Percentiles rank a stretch among this genome's conserved stretches.
These are phyloP conservation scores for Mus minutoides DNA, from an alignment of 2,797 vertebrate species.

Conservation along the genomic window DNA sequence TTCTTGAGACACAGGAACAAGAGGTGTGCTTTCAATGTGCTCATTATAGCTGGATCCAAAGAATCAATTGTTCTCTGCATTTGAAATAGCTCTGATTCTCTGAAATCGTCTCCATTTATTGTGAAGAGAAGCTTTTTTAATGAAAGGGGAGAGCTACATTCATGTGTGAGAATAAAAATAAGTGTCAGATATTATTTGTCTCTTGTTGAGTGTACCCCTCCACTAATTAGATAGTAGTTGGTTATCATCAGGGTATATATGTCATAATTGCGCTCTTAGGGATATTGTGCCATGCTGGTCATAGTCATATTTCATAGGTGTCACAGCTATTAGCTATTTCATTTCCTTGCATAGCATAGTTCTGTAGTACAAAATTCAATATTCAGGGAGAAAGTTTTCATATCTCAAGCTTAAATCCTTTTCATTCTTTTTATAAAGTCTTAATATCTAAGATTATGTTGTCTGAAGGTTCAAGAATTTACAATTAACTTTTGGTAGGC, in stretches of 20 bases:
- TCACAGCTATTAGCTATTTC: not conserved
- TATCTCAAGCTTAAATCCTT: not conserved
- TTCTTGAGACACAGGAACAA: too few relatives aligned
- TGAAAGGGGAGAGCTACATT: not conserved
- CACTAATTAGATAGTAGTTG: not conserved
- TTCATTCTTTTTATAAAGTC: too few relatives aligned
- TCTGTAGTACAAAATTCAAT: not conserved
- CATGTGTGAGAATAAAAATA: not conserved
- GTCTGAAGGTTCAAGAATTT: not conserved
- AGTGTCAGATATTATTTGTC: too few relatives aligned
- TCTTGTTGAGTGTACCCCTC: not conserved
- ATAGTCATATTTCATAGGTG: not conserved
- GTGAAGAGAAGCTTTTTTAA: not conserved
- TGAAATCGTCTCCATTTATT: not conserved
- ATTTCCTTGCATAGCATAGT: not conserved
- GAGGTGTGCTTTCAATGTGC: not conserved
- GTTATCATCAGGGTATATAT: not conserved
- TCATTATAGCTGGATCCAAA: too few relatives aligned
- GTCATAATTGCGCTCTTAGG: too few relatives aligned
- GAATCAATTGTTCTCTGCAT: too few relatives aligned
- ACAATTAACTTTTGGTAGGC: too few relatives aligned
- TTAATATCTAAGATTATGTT: not conserved
- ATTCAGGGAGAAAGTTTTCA: not conserved
- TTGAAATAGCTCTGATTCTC: too few relatives aligned
- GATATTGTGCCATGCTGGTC: not conserved